These are phyloP conservation scores for Oryzias dopingdopingensis DNA, from an alignment of 2,797 vertebrate species.

Conservation along the genomic window DNA sequence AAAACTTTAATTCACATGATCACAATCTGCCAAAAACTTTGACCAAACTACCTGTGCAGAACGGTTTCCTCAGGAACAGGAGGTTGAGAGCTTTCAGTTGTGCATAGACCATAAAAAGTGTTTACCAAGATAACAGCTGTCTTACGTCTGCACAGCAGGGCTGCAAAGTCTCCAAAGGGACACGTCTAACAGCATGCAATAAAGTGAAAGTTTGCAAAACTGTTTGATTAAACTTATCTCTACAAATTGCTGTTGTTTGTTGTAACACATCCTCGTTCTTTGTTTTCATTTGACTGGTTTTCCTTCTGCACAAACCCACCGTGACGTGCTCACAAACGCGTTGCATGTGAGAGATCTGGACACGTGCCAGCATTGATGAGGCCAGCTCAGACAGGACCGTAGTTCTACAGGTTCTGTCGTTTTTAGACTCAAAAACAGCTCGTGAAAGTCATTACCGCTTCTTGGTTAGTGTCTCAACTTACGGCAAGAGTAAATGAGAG, in stretches of 20 bases:
- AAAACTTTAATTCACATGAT: not conserved
- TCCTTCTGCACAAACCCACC: constrained; percentile 26
- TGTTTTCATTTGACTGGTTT: constrained; percentile 27
- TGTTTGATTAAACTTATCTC: constrained; percentile 21
- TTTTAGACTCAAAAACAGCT: constrained; percentile 40
- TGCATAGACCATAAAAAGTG: constrained; percentile 48
- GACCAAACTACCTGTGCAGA: constrained; percentile 15
- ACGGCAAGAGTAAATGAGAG: not conserved
- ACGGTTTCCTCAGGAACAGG: constrained; percentile 21
- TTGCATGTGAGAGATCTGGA: constrained; percentile 29
- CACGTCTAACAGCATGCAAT: not conserved
- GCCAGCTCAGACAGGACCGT: constrained; percentile 58
- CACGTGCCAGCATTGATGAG: constrained; percentile 28
- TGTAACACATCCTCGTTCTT: not conserved
- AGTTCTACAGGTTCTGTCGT: constrained; percentile 34
- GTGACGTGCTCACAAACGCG: constrained; percentile 5
- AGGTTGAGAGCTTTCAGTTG: constrained; percentile 42
- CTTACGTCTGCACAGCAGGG: constrained; percentile 26
- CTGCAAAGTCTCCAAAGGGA: constrained; percentile 19
- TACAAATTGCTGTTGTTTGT: constrained; percentile 5
- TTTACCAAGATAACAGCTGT: constrained; percentile 47
- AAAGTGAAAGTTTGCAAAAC: constrained; percentile 8
- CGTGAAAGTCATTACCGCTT: constrained; percentile 23
- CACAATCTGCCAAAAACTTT: not conserved
- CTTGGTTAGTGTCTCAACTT: not conserved